Conservation (phyloP, 2,797 vertebrate genomes). For the Acropternis orthonyx region DNA sequence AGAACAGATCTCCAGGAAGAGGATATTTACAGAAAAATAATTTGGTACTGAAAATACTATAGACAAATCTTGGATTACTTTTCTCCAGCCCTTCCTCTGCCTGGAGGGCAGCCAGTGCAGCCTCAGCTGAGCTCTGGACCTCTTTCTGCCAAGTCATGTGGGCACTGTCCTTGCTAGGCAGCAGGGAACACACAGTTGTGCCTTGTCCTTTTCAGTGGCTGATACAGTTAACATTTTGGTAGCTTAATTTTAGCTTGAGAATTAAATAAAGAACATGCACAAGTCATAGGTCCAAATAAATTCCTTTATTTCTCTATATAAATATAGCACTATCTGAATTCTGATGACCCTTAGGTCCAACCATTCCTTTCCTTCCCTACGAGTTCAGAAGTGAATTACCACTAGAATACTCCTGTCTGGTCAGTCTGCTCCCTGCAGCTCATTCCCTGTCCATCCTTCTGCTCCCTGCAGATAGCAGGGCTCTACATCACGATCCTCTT, state of each 20-base stretch:
- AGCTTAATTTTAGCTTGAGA: neutral
- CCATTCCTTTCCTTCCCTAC: neutral
- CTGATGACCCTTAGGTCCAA: neutral
- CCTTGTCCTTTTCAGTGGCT: neutral
- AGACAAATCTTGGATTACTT: neutral
- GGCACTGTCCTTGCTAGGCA: neutral
- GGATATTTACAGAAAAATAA: neutral
- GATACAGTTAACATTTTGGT: accelerated
- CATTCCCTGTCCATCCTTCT: neutral
- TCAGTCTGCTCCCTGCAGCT: neutral
- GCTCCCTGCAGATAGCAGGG: neutral
- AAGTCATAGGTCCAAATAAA: constrained; percentile 51
- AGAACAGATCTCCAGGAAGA: neutral
- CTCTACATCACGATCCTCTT: neutral
- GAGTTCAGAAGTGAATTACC: neutral
- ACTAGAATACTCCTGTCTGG: neutral
- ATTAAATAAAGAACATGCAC: neutral
- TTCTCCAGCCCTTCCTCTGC: neutral
- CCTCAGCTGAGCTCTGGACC: neutral
- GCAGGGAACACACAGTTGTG: accelerated
- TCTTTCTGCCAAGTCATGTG: neutral
- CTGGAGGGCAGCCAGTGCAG: neutral
- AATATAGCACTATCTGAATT: neutral
- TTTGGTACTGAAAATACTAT: neutral
- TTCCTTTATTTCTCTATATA: constrained; percentile 59